phyloP scores from a whole-genome alignment of 2,113 vertebrate species.

The Pedetes capensis region DNA sequence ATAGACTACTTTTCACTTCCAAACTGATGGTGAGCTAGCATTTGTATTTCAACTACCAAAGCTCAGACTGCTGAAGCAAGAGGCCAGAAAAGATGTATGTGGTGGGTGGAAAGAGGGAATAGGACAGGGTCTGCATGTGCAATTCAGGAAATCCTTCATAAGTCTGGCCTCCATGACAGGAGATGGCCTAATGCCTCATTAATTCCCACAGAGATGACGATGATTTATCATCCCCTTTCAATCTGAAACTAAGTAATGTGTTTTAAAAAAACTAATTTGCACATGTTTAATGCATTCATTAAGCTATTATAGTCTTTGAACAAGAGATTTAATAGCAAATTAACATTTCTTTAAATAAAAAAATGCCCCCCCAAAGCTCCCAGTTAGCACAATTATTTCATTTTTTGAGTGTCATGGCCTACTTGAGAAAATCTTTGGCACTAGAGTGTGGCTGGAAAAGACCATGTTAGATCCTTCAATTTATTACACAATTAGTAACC shows the following conservation, averaged over 20 bases:
- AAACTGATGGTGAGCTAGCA: constrained; percentile 80
- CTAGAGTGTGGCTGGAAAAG: constrained; percentile 53
- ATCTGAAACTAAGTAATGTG: constrained; percentile 82
- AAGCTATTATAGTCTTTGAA: constrained; percentile 87
- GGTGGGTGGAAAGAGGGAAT: constrained; percentile 60
- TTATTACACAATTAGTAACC: constrained; percentile 76
- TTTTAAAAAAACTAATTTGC: constrained; percentile 81
- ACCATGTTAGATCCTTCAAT: constrained; percentile 64
- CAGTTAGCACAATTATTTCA: constrained; percentile 82
- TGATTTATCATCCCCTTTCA: constrained; percentile 84
- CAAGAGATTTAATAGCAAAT: constrained; percentile 87
- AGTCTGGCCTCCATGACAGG: constrained; percentile 82
- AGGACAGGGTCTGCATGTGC: constrained; percentile 70
- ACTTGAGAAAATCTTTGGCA: constrained; percentile 67
- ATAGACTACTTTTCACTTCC: constrained; percentile 82
- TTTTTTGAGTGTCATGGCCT: constrained; percentile 72
- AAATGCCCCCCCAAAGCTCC: constrained; percentile 67
- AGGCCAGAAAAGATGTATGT: constrained; percentile 74
- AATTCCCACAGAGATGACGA: constrained; percentile 82
- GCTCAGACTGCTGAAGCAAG: constrained; percentile 58
- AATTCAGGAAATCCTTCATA: constrained; percentile 78
- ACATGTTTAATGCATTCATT: constrained; percentile 87
- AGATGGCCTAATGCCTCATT: constrained; percentile 85
- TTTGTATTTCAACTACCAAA: constrained; percentile 83
- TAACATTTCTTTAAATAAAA: constrained; percentile 83